Conservation (phyloP, 2,888 invertebrate species). For the Andrena hattorfiana region DNA sequence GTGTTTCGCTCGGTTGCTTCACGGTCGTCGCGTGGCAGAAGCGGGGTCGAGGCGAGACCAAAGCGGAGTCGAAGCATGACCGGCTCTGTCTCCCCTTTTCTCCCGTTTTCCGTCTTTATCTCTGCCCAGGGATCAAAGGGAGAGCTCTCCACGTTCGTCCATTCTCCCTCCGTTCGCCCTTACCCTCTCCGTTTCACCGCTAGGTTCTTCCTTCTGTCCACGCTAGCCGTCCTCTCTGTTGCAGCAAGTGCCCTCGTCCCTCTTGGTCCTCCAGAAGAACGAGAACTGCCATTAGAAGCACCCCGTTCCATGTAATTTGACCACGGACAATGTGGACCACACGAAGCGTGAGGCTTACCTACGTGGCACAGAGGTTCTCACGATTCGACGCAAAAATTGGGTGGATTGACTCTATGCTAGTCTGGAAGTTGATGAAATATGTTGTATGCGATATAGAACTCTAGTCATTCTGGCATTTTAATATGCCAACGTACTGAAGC, state of each 20-base stretch:
- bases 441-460: background rate
- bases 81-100: slow-evolving; percentile 63
- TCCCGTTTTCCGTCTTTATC: slow-evolving; percentile 39
- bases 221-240: slow-evolving; percentile 35
- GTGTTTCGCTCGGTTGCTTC: slow-evolving; percentile 76
- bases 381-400: slow-evolving; percentile 28
- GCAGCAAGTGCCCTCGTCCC: slow-evolving; percentile 56
- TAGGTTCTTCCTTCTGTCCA: slow-evolving; percentile 45
- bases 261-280: slow-evolving; percentile 68
- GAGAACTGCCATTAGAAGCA: slow-evolving; percentile 82
- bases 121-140: slow-evolving; percentile 36
- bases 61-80: slow-evolving; percentile 78
- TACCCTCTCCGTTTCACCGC: slow-evolving; percentile 34
- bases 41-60: slow-evolving; percentile 73
- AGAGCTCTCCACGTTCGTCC: slow-evolving; percentile 6
- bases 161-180: slow-evolving; percentile 23
- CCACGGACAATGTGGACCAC: slow-evolving; percentile 82
- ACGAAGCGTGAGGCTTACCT: slow-evolving; percentile 78
- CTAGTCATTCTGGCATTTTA: too few species aligned
- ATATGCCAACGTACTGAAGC: too few species aligned
- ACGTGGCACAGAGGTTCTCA: slow-evolving; percentile 75
- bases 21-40: slow-evolving; percentile 78
- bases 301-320: slow-evolving; percentile 82
- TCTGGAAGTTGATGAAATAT: background rate
- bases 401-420: background rate